These are phyloP conservation scores for Benitochromis conjunctus DNA, from an alignment of 2,113 vertebrate species.

Conservation along the genomic window DNA sequence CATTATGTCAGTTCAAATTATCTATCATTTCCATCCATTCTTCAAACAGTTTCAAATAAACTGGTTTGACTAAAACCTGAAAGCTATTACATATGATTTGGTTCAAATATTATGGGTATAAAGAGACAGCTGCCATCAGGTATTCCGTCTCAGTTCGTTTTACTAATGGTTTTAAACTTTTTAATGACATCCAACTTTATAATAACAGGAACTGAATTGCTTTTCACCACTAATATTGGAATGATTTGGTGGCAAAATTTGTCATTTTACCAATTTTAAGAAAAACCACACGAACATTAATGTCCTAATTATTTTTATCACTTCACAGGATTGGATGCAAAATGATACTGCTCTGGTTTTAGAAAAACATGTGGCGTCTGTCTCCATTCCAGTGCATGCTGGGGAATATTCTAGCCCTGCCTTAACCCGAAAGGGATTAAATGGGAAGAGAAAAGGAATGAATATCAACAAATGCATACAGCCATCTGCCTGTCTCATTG, in stretches of 20 bases:
- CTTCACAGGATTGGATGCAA: background rate
- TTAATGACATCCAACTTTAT: background rate
- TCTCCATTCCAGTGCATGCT: background rate
- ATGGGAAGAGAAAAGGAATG: background rate
- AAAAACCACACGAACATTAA: background rate
- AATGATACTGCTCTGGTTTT: background rate
- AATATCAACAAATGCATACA: conserved; percentile 29
- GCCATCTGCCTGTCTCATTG: conserved; percentile 2
- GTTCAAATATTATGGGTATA: background rate
- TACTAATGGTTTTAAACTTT: background rate
- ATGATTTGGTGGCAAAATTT: background rate
- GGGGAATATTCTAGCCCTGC: background rate
- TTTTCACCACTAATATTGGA: background rate
- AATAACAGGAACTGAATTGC: background rate
- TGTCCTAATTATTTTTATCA: background rate
- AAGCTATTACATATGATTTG: background rate
- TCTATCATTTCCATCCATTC: background rate
- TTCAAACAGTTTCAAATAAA: background rate
- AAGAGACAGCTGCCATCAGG: background rate
- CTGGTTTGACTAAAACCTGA: background rate
- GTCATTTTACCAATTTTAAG: background rate
- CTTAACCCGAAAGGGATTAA: conserved; percentile 13
- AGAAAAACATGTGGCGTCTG: background rate
- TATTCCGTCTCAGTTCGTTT: background rate
- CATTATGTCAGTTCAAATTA: background rate